Base-by-base conservation (phyloP, 1,140 invertebrate species). In the Forficula auricularia region DNA sequence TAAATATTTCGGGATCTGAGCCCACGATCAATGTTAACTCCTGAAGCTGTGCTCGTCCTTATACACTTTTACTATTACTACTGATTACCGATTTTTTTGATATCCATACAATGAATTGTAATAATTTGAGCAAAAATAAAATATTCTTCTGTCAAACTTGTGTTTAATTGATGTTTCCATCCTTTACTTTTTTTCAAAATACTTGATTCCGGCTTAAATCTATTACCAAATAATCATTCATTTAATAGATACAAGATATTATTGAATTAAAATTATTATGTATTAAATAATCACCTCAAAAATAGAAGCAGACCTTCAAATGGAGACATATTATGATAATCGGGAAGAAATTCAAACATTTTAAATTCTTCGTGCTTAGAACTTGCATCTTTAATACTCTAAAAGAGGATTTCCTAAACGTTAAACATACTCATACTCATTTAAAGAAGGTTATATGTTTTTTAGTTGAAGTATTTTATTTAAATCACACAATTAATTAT, bases 281-380 rank as follows among this genome's bases (percentile, higher is more conserved):
- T n/a, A n/a, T n/a, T n/a, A 27, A 27, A 35, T 7, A 41, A 49
- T 50, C 42, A 57, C 57, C 41, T 47, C 7, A 59, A 45, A 22
- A 50, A 49, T 16, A 58, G 53, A 18, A 53, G 47, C 7, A 46
- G 45, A 15, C 49, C 46, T 48, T 59, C 52, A 16, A 58, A 58
- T 2, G 57, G 52, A n/a, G 43, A 48, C 35, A 59, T 45, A 13
- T 44, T 45, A 9, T 55, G 56, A 47, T 58, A 53, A 1, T 38
- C 15, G 2, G 57, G 56, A 14, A 43, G 19, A 20, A 59, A 49
- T 9, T 48, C 36, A 16, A 59, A 58, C n/a, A 37, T 49, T 10
- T 15, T 40, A 20, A 46, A 57, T 12, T 19, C 45, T 12, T 49
- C 43, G 48, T 55, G 40, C n/a, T 35, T 38, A 1, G 37, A 43